Conservation (phyloP, 2,797 vertebrate species). For the Pogoniulus pusillus region DNA sequence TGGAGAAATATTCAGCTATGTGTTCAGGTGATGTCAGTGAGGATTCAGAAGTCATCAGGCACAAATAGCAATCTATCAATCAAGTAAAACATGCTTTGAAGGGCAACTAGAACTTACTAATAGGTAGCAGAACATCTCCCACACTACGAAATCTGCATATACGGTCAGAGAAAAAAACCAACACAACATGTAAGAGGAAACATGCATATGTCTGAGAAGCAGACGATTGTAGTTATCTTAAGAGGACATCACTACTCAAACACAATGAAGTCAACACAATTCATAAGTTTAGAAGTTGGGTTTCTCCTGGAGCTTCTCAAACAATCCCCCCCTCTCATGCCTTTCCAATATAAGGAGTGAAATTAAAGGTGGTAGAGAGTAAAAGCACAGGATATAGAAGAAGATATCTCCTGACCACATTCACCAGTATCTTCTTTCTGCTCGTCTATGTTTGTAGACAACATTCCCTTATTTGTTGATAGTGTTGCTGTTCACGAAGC, state of each 20-base stretch:
- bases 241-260: background rate
- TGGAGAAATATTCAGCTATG: background rate
- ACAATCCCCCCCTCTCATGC: background rate
- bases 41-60: background rate
- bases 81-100: background rate
- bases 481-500: background rate
- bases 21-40: background rate
- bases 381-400: background rate
- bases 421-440: background rate
- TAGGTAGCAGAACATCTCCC: background rate
- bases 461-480: background rate
- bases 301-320: background rate
- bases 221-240: background rate
- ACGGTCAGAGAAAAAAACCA: rapidly evolving
- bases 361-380: background rate
- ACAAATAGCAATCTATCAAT: background rate
- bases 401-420: background rate
- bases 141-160: background rate
- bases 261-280: background rate
- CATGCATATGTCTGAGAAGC: background rate
- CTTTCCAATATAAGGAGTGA: background rate
- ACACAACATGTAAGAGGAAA: background rate
- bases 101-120: background rate
- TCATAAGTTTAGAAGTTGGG: background rate
- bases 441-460: background rate